Percentiles rank a stretch among this genome's conserved stretches.
These are phyloP conservation scores for Bombylius major DNA, from an alignment of 2,888 invertebrate species.

Conservation along the genomic window DNA sequence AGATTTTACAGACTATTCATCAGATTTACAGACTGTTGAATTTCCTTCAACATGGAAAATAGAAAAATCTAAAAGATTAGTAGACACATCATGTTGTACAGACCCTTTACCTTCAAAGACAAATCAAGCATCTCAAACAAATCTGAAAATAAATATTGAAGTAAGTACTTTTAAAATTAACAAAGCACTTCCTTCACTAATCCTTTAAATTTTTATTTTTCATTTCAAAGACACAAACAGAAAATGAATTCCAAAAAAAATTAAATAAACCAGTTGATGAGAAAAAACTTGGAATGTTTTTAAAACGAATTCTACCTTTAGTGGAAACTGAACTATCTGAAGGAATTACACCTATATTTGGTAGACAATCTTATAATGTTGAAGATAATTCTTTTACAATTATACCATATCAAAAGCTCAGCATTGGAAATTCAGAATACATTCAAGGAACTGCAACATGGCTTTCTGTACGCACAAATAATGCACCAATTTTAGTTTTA, in stretches of 20 bases:
- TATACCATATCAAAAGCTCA: conserved; percentile 28
- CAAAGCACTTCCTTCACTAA: background rate
- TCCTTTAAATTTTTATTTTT: background rate
- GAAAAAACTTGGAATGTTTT: conserved; percentile 36
- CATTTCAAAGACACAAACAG: conserved; percentile 35
- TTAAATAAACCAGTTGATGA: conserved; percentile 27
- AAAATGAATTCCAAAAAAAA: conserved; percentile 11
- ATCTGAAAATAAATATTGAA: conserved; percentile 16
- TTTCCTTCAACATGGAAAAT: conserved; percentile 38
- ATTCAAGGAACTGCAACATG: conserved; percentile 28
- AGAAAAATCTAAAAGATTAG: conserved; percentile 29
- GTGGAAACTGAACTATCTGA: conserved; percentile 38
- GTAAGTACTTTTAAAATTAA: conserved; percentile 8
- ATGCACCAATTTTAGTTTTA: conserved; percentile 28
- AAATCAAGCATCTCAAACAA: conserved; percentile 22
- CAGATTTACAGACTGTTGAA: conserved; percentile 38
- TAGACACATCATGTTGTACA: conserved; percentile 26
- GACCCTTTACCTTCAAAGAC: conserved; percentile 21
- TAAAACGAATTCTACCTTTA: conserved; percentile 37
- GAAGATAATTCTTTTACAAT: conserved; percentile 12
- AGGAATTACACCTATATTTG: conserved; percentile 24
- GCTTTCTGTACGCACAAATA: conserved; percentile 31
- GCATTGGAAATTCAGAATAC: conserved; percentile 16
- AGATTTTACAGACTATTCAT: conserved; percentile 37
- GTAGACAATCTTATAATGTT: conserved; percentile 2